These are phyloP conservation scores for Gracilinanus agilis DNA, from an alignment of 2,113 vertebrate genomes.

Conservation along the genomic window DNA sequence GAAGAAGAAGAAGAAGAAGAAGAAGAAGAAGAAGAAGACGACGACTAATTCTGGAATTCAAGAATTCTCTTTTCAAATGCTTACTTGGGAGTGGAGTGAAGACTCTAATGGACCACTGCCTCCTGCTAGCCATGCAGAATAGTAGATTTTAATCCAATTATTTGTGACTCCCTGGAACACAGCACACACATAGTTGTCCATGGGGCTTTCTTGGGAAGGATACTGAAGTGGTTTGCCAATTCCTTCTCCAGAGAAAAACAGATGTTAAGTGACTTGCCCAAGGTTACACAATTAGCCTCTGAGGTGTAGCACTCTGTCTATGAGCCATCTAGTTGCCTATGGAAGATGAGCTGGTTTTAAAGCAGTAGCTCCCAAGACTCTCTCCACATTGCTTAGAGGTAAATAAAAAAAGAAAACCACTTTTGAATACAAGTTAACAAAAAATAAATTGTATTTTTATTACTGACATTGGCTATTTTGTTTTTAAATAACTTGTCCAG, in stretches of 20 bases:
- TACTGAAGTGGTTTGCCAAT: neutral
- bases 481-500: neutral
- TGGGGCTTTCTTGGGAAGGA: neutral
- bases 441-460: neutral
- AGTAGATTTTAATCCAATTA: neutral
- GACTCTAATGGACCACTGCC: neutral
- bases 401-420: too few species aligned
- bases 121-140: neutral
- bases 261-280: neutral
- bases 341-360: neutral
- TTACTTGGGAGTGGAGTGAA: neutral
- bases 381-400: neutral
- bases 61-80: neutral
- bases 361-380: neutral
- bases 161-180: neutral
- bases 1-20: too few species aligned
- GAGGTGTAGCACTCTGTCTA: neutral
- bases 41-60: neutral
- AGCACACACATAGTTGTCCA: neutral
- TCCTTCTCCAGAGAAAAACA: neutral
- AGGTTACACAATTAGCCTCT: neutral
- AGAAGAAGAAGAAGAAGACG: too few species aligned
- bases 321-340: neutral
- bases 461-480: neutral
- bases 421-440: neutral